phyloP scores from a whole-genome alignment of 2,888 invertebrate genomes.

The Drosophila helvetica region DNA sequence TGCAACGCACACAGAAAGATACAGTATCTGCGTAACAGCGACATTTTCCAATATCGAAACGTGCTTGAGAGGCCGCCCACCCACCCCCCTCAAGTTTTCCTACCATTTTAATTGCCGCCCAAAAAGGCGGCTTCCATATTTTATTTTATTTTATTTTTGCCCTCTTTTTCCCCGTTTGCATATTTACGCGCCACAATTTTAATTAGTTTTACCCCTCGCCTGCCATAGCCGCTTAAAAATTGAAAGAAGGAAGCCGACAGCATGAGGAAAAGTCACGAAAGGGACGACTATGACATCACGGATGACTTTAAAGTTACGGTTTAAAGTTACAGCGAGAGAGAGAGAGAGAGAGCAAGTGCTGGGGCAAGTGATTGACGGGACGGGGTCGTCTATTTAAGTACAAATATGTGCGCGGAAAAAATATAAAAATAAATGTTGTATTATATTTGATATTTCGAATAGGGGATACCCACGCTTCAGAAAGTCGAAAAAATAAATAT shows the following conservation, averaged over 20 bases:
- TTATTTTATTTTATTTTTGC: conserved; percentile 5
- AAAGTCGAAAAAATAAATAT: neutral
- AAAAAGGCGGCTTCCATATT: conserved; percentile 51
- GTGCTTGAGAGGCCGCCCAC: conserved; percentile 58
- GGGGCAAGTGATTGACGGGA: neutral
- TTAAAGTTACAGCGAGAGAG: conserved; percentile 11
- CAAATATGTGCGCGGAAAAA: conserved; percentile 46
- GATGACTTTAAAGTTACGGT: conserved; percentile 50
- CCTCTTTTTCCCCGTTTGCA: conserved; percentile 16
- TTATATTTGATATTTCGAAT: neutral
- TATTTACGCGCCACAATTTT: conserved; percentile 51
- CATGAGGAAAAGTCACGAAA: conserved; percentile 52
- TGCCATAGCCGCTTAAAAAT: conserved; percentile 13
- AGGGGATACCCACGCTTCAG: neutral
- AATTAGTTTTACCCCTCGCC: conserved; percentile 58
- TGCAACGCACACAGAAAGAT: conserved; percentile 26
- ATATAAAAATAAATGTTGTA: neutral
- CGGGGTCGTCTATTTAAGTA: conserved; percentile 14
- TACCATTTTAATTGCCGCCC: conserved; percentile 62
- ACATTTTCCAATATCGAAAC: conserved; percentile 56
- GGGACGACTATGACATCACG: conserved; percentile 35
- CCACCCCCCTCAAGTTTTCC: conserved; percentile 4
- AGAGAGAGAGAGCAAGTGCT: neutral
- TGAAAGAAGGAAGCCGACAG: conserved; percentile 63
- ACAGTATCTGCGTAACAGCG: conserved; percentile 45